phyloP scores from a whole-genome alignment of 1,140 invertebrate genomes.

The Formica exsecta region DNA sequence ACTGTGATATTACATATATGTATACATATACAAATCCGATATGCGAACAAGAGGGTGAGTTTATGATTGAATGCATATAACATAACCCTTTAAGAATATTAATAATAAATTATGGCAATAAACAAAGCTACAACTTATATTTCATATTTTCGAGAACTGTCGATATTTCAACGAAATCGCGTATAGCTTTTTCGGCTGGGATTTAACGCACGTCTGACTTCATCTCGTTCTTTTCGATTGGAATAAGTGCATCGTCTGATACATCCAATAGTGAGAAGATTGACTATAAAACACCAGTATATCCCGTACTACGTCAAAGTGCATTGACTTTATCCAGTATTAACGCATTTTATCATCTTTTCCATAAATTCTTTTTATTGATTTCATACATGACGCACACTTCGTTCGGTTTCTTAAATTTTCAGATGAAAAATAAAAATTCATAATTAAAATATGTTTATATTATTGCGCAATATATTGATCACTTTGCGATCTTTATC shows the following conservation, averaged over 20 bases:
- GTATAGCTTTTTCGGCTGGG: constrained; percentile 2
- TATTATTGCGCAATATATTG: not conserved
- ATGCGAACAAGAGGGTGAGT: not conserved
- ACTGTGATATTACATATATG: not conserved
- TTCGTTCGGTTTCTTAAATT: not conserved
- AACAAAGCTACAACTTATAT: constrained; percentile 14
- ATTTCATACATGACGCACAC: constrained; percentile 3
- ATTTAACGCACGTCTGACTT: constrained; percentile 54
- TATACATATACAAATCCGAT: not conserved
- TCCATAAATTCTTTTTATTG: constrained; percentile 6
- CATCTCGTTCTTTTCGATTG: constrained; percentile 23
- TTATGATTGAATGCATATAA: not conserved
- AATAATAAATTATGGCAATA: not conserved
- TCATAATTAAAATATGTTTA: constrained; percentile 25
- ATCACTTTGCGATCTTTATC: not conserved
- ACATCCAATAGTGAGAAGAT: constrained; percentile 27
- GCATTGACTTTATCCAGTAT: constrained; percentile 24
- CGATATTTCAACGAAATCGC: constrained; percentile 33
- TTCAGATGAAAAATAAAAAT: not conserved
- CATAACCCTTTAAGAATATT: not conserved
- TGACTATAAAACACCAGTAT: constrained; percentile 11
- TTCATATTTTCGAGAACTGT: not conserved
- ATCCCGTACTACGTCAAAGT: not conserved
- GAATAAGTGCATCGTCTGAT: constrained; percentile 38
- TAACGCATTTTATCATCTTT: constrained; percentile 1